Evolutionary conservation across 1,140 invertebrate genomes (phyloP).

Genomic region (Bemisia tabaci): DNA sequence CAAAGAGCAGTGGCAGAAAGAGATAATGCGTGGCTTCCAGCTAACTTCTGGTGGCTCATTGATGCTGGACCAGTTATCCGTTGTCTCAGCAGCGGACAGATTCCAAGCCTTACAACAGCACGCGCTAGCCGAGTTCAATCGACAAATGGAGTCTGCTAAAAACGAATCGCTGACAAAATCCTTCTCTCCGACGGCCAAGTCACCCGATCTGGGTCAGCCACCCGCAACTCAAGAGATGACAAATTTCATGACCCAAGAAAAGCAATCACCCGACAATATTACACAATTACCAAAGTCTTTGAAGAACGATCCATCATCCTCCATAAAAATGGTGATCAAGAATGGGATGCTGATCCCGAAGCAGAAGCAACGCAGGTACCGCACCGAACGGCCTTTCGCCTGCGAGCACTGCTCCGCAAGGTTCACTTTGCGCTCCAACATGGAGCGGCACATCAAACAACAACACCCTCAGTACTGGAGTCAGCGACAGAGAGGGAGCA

Average conservation of each 20-base stretch:
- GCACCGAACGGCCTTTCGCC: slow-evolving; percentile 78
- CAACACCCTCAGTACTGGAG: slow-evolving; percentile 82
- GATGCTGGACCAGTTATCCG: slow-evolving; percentile 38
- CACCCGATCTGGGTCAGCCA: neutral
- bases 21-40: slow-evolving; percentile 46
- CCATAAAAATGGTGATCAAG: slow-evolving; percentile 78
- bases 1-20: slow-evolving; percentile 48
- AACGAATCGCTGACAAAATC: neutral
- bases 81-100: slow-evolving; percentile 22
- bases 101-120: slow-evolving; percentile 21
- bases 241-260: neutral
- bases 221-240: neutral
- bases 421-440: slow-evolving; percentile 80
- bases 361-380: slow-evolving; percentile 75
- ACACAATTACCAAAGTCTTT: neutral
- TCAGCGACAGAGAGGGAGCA: slow-evolving; percentile 40
- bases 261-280: neutral
- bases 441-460: slow-evolving; percentile 87
- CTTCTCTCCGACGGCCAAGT: neutral
- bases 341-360: slow-evolving; percentile 78
- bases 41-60: slow-evolving; percentile 41
- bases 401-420: slow-evolving; percentile 78
- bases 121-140: slow-evolving; percentile 18
- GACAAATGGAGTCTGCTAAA: slow-evolving; percentile 15
- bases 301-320: slow-evolving; percentile 23